phyloP scores from a whole-genome alignment of 2,888 invertebrate genomes.

The Scaptomyza caliginosa region DNA sequence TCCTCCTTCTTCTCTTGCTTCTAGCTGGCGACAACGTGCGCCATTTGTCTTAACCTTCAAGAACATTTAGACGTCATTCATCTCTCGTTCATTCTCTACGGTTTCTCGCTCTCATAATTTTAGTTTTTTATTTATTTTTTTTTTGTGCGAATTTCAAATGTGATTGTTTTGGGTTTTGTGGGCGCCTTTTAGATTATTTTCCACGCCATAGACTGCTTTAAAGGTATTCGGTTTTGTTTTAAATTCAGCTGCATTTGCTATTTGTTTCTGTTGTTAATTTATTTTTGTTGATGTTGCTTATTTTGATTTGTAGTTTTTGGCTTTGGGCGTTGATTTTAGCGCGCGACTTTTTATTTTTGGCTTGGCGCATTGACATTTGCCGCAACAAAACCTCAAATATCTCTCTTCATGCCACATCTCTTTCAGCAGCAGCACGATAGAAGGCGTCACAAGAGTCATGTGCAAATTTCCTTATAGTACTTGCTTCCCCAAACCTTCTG shows the following conservation, averaged over 20 bases:
- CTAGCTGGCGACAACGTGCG: constrained; percentile 49
- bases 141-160: constrained; percentile 51
- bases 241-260: constrained; percentile 45
- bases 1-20: neutral
- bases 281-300: constrained; percentile 11
- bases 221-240: constrained; percentile 42
- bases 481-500: neutral
- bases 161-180: constrained; percentile 19
- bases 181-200: constrained; percentile 45
- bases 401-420: constrained; percentile 1
- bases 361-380: constrained; percentile 62
- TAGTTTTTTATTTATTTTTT: too few species aligned
- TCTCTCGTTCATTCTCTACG: constrained; percentile 37
- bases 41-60: constrained; percentile 78
- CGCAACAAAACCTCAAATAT: neutral
- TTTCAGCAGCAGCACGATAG: neutral
- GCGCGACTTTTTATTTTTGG: constrained; percentile 41
- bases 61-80: constrained; percentile 79
- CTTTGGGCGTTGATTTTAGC: constrained; percentile 44
- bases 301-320: constrained; percentile 13
- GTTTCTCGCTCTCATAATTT: constrained; percentile 69
- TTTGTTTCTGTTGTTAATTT: constrained; percentile 1
- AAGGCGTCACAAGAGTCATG: constrained; percentile 42
- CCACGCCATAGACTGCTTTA: constrained; percentile 42
- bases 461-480: constrained; percentile 28